These are phyloP conservation scores for Xenops minutus DNA, from an alignment of 2,797 vertebrate species.

Conservation along the genomic window DNA sequence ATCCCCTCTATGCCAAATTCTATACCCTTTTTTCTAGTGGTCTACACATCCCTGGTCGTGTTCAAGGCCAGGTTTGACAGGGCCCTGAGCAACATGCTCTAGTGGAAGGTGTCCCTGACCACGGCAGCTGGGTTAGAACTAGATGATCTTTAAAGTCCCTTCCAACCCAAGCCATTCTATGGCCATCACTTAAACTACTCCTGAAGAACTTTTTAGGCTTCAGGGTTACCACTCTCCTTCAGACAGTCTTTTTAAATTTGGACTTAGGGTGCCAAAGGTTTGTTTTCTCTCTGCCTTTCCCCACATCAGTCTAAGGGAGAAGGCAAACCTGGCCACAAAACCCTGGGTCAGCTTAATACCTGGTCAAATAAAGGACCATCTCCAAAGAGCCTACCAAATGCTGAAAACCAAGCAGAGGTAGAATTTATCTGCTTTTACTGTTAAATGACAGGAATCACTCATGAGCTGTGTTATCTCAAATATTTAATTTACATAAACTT, in stretches of 20 bases:
- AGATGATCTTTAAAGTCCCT: not conserved
- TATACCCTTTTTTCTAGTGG: not conserved
- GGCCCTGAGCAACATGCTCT: fast-evolving
- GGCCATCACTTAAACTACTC: not conserved
- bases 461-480: not conserved
- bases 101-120: fast-evolving
- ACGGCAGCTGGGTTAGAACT: not conserved
- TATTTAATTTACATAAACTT: not conserved
- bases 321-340: not conserved
- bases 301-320: not conserved
- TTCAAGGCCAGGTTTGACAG: not conserved
- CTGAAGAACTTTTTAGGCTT: not conserved
- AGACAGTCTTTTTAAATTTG: not conserved
- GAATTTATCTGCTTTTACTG: not conserved
- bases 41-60: not conserved
- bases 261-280: not conserved
- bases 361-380: not conserved
- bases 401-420: not conserved
- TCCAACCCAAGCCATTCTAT: not conserved
- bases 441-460: not conserved
- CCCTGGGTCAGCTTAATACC: not conserved
- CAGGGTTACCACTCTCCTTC: not conserved
- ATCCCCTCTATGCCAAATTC: not conserved
- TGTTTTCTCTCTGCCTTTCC: fast-evolving
- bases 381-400: not conserved